Conservation (phyloP, 2,888 invertebrate genomes). For the Spilosoma lubricipeda region DNA sequence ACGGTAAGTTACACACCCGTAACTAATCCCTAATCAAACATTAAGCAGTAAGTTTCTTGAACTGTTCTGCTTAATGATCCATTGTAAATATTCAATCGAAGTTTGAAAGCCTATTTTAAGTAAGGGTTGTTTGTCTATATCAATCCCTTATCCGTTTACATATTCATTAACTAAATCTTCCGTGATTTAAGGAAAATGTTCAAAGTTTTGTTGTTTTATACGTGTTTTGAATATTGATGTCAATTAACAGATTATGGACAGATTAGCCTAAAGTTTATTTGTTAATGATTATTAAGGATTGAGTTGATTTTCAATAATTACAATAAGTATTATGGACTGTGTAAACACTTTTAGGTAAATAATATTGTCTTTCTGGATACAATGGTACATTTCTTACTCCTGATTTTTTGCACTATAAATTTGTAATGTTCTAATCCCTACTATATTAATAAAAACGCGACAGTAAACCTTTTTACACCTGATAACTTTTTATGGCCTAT, state of each 20-base stretch:
- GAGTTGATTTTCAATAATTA: neutral
- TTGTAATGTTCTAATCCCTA: neutral
- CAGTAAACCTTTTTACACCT: neutral
- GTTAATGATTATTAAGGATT: neutral
- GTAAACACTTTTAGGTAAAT: too few relatives aligned
- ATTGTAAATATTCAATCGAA: slow-evolving; percentile 19
- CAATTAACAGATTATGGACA: neutral
- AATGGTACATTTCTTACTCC: neutral
- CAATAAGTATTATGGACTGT: too few relatives aligned
- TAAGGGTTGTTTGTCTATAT: neutral
- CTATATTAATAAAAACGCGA: neutral
- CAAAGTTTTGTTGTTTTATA: neutral
- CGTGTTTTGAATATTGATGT: neutral
- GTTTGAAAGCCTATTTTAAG: slow-evolving; percentile 2
- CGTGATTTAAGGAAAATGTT: neutral
- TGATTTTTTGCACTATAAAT: neutral
- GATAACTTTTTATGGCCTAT: neutral
- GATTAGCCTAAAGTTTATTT: neutral
- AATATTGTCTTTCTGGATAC: too few relatives aligned
- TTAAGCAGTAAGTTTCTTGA: slow-evolving; percentile 6
- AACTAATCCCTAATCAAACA: slow-evolving; percentile 12
- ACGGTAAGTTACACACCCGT: neutral
- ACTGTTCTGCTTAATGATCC: slow-evolving; percentile 13
- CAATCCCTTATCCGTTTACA: neutral
- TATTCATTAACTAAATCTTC: neutral